Percentiles rank a stretch among this genome's conserved stretches.
Conservation (phyloP, 2,797 vertebrate genomes). For the Schizopygopsis pylzovi region DNA sequence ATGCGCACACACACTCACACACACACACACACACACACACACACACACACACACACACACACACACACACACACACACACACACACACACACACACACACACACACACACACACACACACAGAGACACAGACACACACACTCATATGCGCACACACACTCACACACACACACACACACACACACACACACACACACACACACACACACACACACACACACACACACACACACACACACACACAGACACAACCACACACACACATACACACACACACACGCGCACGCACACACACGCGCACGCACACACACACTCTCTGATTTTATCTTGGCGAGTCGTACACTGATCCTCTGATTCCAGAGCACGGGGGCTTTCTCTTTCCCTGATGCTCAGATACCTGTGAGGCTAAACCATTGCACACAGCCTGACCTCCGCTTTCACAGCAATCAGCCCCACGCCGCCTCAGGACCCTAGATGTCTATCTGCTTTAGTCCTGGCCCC, state of each 20-base stretch:
- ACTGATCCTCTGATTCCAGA: conserved; percentile 80
- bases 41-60: conserved; percentile 53
- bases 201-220: too few species aligned
- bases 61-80: conserved; percentile 54
- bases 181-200: too few species aligned
- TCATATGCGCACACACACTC: too few species aligned
- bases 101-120: not conserved
- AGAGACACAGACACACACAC: too few species aligned
- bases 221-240: too few species aligned
- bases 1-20: conserved; percentile 44
- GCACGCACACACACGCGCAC: too few species aligned
- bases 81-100: not conserved
- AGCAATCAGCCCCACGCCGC: conserved; percentile 78
- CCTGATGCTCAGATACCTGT: conserved; percentile 78
- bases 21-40: conserved; percentile 46
- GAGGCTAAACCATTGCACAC: conserved; percentile 76
- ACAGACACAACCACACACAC: too few species aligned
- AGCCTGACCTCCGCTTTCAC: conserved; percentile 80
- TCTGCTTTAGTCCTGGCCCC: conserved; percentile 73
- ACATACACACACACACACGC: too few species aligned
- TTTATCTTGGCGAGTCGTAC: conserved; percentile 71
- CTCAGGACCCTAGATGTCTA: conserved; percentile 78
- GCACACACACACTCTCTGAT: conserved; percentile 63
- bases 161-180: not conserved
- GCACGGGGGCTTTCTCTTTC: conserved; percentile 67